Evolutionary conservation across 2,888 invertebrate species (phyloP), one percentile per base, ranked within the genome.

Genomic region (Drosophila fulvimacula): DNA sequence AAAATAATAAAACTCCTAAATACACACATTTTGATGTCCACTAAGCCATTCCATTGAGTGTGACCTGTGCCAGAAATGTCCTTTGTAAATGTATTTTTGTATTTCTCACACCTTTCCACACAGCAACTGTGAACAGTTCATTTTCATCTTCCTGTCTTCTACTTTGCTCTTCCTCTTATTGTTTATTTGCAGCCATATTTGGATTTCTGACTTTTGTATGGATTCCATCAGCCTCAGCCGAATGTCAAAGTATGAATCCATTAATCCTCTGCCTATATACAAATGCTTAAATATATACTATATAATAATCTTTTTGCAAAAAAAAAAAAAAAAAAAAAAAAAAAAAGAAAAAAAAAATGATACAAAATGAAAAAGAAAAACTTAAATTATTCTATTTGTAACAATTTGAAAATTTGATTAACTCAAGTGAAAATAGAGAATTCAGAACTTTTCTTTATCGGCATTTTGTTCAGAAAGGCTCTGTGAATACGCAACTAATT

Each of bases 221-320:
- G 93, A 92, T 93, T 90, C 93, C 93, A 85, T 91, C 92, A 89
- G 92, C 92, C 89, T 92, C 93, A 91, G 94, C 94, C 91, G 94
- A 94, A 93, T 94, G 94, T 91, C 94, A 94, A 93, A 94, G 94
- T 94, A 94, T 94, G 94, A 92, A 91, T 91, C 85, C 88, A 89
- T 80, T 76, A 77, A 76, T 77, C 68, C 62, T 80, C 74, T 68
- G 76, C 69, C 78, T 73, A 69, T 71, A 76, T 69, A 68, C 62
- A 81, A 69, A 69, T 78, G 81, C 81, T 80, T 85, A 80, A 79
- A 74, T 72, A 77, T 79, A 77, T 79, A 77, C 70, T 69, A 48
- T 76, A 64, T 65, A 67, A 76, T 79, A 71, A 79, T 68, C 56
- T 78, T 81, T 81, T 81, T 79, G 72, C 73, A 56, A 86, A 73